Percentiles rank a stretch among this genome's conserved stretches.
Conservation (phyloP, 1,140 invertebrate species). For the Temnothorax nylanderi region DNA sequence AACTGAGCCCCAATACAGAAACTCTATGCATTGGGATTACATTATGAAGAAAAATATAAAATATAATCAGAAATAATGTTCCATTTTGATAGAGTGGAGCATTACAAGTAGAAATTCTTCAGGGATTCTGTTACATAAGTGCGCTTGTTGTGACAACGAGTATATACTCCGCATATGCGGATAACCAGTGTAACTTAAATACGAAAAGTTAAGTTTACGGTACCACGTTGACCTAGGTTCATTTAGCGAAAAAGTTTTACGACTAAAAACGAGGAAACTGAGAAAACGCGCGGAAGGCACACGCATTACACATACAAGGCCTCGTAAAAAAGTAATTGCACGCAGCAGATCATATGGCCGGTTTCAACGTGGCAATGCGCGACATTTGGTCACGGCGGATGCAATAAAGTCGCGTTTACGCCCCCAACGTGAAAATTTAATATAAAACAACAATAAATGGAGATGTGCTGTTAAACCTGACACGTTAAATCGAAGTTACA, state of each 20-base stretch:
- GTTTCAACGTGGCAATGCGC: conserved; percentile 15
- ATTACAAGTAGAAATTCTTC: neutral
- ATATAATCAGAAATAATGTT: neutral
- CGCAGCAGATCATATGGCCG: conserved; percentile 38
- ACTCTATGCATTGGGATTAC: neutral
- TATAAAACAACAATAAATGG: conserved; percentile 23
- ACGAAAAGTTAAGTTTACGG: conserved; percentile 20
- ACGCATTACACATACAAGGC: neutral
- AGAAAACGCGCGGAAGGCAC: conserved; percentile 10
- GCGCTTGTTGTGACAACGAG: neutral
- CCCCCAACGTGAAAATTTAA: conserved; percentile 11
- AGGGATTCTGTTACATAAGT: neutral
- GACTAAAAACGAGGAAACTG: conserved; percentile 15
- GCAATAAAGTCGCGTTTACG: conserved; percentile 43
- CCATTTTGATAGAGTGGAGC: neutral
- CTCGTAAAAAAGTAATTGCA: conserved; percentile 54
- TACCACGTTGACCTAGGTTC: conserved; percentile 13
- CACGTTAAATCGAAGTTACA: neutral
- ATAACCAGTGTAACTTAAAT: conserved; percentile 1
- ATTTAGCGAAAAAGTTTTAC: conserved; percentile 46
- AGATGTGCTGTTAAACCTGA: neutral
- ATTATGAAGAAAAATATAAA: conserved; percentile 17
- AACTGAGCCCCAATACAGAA: conserved; percentile 4
- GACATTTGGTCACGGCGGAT: conserved; percentile 11
- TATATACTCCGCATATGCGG: neutral